phyloP scores from a whole-genome alignment of 2,113 vertebrate species.

The Calidris pugnax region DNA sequence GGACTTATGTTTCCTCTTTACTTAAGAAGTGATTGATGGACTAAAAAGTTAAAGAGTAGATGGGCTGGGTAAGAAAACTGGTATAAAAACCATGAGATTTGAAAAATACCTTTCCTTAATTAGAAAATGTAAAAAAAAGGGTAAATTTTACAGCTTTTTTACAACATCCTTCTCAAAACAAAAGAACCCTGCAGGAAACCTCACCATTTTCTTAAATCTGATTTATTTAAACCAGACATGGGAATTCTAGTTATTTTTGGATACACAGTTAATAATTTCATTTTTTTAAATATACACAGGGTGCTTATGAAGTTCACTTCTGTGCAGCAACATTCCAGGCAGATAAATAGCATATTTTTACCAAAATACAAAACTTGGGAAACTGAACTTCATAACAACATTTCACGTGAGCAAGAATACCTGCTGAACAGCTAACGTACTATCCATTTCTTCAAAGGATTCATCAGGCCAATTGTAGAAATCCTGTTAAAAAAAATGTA shows the following conservation, averaged over 20 bases:
- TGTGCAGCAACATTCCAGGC: not conserved
- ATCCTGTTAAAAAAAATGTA: constrained; percentile 77
- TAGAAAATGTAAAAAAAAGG: not conserved
- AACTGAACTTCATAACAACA: not conserved
- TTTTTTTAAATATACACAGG: not conserved
- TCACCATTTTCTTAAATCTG: not conserved
- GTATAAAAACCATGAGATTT: not conserved
- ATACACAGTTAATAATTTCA: not conserved
- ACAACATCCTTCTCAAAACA: not conserved
- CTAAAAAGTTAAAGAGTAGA: not conserved
- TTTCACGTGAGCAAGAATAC: constrained; percentile 62
- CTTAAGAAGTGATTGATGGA: not conserved
- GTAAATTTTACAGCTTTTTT: not conserved
- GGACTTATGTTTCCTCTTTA: not conserved
- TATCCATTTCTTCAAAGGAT: constrained; percentile 99
- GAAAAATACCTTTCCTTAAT: not conserved
- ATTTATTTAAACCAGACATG: not conserved
- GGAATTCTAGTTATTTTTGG: not conserved
- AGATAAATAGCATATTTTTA: not conserved
- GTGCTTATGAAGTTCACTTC: not conserved
- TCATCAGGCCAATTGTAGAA: constrained; percentile 99
- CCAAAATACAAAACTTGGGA: not conserved
- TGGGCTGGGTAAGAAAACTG: not conserved
- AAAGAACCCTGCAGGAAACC: not conserved
- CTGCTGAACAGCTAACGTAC: constrained; percentile 97